These are phyloP conservation scores for Plutella xylostella DNA, from an alignment of 2,888 invertebrate genomes.

Conservation along the genomic window DNA sequence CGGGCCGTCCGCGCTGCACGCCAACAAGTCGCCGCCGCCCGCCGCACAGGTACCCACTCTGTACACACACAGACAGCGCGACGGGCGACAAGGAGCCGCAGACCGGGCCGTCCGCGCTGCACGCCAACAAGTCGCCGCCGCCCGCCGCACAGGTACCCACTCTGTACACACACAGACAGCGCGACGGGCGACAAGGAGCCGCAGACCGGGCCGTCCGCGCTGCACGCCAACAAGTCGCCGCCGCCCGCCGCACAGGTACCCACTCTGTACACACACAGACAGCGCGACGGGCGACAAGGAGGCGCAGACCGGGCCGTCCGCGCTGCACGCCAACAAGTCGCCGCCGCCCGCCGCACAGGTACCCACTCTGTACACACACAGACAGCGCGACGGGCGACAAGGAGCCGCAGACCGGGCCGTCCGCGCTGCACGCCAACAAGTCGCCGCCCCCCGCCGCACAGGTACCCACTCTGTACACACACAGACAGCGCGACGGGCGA, in stretches of 20 bases:
- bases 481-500: no score
- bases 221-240: conserved; percentile 19
- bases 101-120: conserved; percentile 22
- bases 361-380: background rate
- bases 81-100: conserved; percentile 64
- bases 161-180: background rate
- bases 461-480: no score
- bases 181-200: conserved; percentile 70
- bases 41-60: no score
- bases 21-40: conserved; percentile 2
- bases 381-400: no score
- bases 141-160: no score
- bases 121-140: conserved; percentile 13
- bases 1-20: conserved; percentile 24
- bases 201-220: conserved; percentile 18
- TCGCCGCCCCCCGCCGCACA: no score
- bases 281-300: conserved; percentile 68
- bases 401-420: no score
- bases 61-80: conserved; percentile 29
- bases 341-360: conserved; percentile 2
- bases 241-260: conserved; percentile 1
- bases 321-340: conserved; percentile 21
- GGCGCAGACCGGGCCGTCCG: conserved; percentile 22
- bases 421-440: no score
- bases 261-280: background rate